Conservation (phyloP, 2,113 vertebrate species). For the Meriones unguiculatus region DNA sequence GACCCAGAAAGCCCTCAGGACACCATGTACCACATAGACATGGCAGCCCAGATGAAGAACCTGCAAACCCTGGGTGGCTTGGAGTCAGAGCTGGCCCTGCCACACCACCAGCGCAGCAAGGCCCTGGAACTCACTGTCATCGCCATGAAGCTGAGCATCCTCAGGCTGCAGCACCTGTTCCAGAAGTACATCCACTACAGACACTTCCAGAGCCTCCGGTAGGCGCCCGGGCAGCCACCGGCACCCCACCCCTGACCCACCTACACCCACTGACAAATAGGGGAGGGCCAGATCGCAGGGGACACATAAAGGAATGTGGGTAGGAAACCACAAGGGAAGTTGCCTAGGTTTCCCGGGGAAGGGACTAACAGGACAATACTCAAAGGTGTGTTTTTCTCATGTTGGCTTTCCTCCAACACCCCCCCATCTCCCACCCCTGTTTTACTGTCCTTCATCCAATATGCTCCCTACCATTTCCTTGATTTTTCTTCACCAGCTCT, state of each 20-base stretch:
- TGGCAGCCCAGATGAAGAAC: slow-evolving; percentile 75
- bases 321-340: background rate
- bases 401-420: background rate
- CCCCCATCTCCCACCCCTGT: background rate
- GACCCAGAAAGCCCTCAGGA: background rate
- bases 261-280: background rate
- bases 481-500: background rate
- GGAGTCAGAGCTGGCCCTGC: slow-evolving; percentile 34
- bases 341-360: background rate
- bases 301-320: background rate
- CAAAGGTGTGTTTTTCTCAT: background rate
- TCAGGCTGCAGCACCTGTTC: slow-evolving; percentile 74
- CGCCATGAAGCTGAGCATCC: slow-evolving; percentile 15
- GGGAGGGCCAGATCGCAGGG: background rate
- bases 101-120: slow-evolving; percentile 47
- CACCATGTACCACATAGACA: slow-evolving; percentile 64
- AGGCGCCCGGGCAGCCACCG: background rate
- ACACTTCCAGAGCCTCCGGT: slow-evolving; percentile 76
- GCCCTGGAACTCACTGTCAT: slow-evolving; percentile 57
- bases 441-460: background rate
- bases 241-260: background rate
- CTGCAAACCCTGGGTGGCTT: slow-evolving; percentile 63
- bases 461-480: background rate
- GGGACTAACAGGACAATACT: background rate
- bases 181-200: slow-evolving; percentile 75